Base-by-base conservation (phyloP, 92 coral and sea anemone genomes). In the Porites evermanni region DNA sequence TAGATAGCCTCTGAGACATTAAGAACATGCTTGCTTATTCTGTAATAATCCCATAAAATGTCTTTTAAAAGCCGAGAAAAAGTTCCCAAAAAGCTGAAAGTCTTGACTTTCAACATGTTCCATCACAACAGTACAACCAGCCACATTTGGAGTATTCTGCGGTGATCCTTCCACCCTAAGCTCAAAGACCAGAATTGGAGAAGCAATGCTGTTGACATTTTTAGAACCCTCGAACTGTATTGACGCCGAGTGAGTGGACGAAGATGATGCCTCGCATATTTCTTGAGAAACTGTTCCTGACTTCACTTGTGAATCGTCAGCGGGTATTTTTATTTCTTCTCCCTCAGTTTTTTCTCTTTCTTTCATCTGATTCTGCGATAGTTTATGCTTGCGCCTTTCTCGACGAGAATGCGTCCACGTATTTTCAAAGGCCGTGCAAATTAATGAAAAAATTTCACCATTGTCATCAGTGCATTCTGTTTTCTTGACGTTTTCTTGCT, bases 31-130 rank as follows among this genome's bases (percentile, higher is more conserved):
- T 50, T 52, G 53, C 20, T 58, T 70, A 58, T 69, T 70, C 71
- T 18, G 13, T 18, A 14, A 38, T 19, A 81, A 70, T 12, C 76
- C 78, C 73, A 83, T 78, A 12, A 96, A 84, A 86, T 83, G 89
- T 72, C 95, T 95, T 81, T 95, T 96, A 66, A 89, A 95, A 78
- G 91, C 94, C 10, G 98, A 93, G 72, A 88, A 96, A 82, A 96
- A 95, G 86, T 95, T 95, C 51, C 91, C 94, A 74, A 96, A 95
- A 14, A 80, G 75, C 53, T 92, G 92, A 61, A 78, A 77, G 3
- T 91, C 93, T 72, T 85, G 26, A 59, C 86, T 89, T 51, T 79
- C 78, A 32, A 93, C 53, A 26, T 87, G 89, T 51, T 90, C 88
- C 61, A 94, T 70, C n/a, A 83, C 72, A 67, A 94, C 86, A 69